Base-by-base conservation (phyloP, 2,113 vertebrate genomes). In the Oreochromis spilurus region DNA sequence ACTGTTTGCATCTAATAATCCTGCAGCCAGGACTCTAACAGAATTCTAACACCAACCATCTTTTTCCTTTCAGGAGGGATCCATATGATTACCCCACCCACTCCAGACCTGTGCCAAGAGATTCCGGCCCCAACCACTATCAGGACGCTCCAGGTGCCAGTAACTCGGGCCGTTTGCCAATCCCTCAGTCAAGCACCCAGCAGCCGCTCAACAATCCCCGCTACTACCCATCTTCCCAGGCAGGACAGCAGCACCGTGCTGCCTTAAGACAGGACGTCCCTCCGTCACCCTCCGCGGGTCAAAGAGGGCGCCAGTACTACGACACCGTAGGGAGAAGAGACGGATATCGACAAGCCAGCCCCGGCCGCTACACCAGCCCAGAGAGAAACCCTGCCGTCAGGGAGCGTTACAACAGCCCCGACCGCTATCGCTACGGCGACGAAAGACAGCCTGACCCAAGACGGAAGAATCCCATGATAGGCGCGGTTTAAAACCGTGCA, bases 381-480 rank as follows among this genome's bases (percentile, higher is more conserved):
- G 91, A 91, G 5, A 87, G 88, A 38, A 29, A 90, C 85, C 60
- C 81, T 2, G 36, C 2, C 5, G 1, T 2, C 16, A 60, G 43
- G 50, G 83, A 85, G 4, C 89, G 87, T 82, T 91, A 91, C 81
- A 11, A 54, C 65, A 91, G 88, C 81, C 86, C 93, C 0, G 92
- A 92, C 1, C 83, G 72, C 62, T 91, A 93, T 31, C 89, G 52
- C 38, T 84, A 94, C 52, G 31, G 53, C 2, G 95, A 96, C 1
- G 97, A 96, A 24, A 94, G 94, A 13, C 94, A 95, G 14, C 96
- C 96, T 36, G 97, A 97, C 77, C 96, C 97, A 9, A 95, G 97
- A 87, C 97, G 97, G 92, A 99, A 98, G 95, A 98, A 97, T 89
- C 93, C 97, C 17, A 89, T 97, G 96, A 98, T 98, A 6, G 97